Evolutionary conservation across 2,888 invertebrate species (phyloP).

Genomic region (Polydrusus tereticollis): DNA sequence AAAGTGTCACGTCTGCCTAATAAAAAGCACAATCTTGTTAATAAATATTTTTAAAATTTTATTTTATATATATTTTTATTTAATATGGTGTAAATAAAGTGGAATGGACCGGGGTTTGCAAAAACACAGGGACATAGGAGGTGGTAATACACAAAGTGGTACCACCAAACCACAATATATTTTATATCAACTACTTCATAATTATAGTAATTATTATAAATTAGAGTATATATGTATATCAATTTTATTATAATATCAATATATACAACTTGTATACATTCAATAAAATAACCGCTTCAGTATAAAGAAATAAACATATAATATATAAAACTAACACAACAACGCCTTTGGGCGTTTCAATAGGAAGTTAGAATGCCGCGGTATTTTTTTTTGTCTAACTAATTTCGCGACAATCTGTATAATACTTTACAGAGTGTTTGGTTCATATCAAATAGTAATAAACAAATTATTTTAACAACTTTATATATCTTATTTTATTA

Average conservation of each 20-base stretch:
- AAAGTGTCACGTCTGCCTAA: not conserved
- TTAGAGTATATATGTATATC: conserved; percentile 64
- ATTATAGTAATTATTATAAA: conserved; percentile 54
- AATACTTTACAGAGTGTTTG: conserved; percentile 42
- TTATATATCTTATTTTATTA: conserved; percentile 22
- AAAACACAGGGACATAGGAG: conserved; percentile 65
- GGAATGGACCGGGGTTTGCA: conserved; percentile 63
- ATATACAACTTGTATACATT: conserved; percentile 69
- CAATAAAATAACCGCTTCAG: conserved; percentile 64
- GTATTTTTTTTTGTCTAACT: conserved; percentile 51
- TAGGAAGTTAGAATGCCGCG: conserved; percentile 59
- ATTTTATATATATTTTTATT: conserved; percentile 7
- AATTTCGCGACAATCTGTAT: conserved; percentile 30
- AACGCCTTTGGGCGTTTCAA: conserved; percentile 62
- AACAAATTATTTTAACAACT: not conserved
- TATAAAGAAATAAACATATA: conserved; percentile 64
- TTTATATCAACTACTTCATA: conserved; percentile 60
- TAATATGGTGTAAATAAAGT: conserved; percentile 51
- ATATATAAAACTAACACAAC: conserved; percentile 60
- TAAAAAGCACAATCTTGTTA: not conserved
- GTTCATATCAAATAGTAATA: conserved; percentile 19
- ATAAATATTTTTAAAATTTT: conserved; percentile 11
- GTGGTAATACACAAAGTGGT: conserved; percentile 66
- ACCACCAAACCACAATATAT: conserved; percentile 64
- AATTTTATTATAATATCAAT: conserved; percentile 63